Base-by-base conservation (phyloP, 2,113 vertebrate genomes). In the Terrapene triunguis region DNA sequence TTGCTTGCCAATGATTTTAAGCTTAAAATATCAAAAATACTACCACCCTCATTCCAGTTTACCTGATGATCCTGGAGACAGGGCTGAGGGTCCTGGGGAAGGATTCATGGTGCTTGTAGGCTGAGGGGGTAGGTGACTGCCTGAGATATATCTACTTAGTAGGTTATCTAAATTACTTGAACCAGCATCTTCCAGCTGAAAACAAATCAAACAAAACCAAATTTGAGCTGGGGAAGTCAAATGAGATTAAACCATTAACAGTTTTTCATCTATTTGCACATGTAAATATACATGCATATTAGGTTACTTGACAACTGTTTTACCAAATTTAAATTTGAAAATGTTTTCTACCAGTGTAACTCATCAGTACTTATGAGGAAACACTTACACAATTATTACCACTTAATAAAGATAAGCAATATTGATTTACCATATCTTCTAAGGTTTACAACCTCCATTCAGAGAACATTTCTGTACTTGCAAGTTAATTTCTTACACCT, bases 11-110 rank as follows among this genome's bases (percentile, higher is more conserved):
- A 13, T 74, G 53, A 62, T 89, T 85, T 78, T 44, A 80, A 92
- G 27, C 11, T 11, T 65, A 69, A 85, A 95, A 91, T 8, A 92
- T 76, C 79, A 78, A n/a, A 89, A 95, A 90, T 42, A 47, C 55
- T 54, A 54, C 47, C 8, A 47, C 42, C 38, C 65, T 88, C 57
- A 84, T 51, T 38, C 69, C 90, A 89, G 48, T 95, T 98, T 98
- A 99, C 99, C 99, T 99, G 99, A 99, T 89, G 99, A 99, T 88
- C 99, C 99, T 88, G 99, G 99, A 44, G 99, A 99, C 5, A 99
- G 98, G 82, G 99, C 99, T 83, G 99, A 99, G 89, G 99, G 99
- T 94, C 98, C 99, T 32, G 99, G 99, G 82, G 99, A 99, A 24
- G 99, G 98, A 97, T 99, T 99, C 98, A 99, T 99, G 96, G 99